phyloP scores from a whole-genome alignment of 2,888 invertebrate genomes.

The Balanococcus diminutus region DNA sequence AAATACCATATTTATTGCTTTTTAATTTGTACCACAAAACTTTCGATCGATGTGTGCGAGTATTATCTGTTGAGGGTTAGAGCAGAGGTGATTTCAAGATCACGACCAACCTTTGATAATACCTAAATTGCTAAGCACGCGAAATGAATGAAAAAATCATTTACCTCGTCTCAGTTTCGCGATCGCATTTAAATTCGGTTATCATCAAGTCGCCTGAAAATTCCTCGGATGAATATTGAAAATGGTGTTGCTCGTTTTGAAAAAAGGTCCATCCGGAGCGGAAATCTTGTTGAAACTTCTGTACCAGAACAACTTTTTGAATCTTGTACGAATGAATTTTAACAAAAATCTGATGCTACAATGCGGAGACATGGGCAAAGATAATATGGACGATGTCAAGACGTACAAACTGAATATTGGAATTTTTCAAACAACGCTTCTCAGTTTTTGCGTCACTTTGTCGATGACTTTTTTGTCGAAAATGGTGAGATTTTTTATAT shows the following conservation, averaged over 20 bases:
- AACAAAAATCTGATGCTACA: slow-evolving; percentile 39
- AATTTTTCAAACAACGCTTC: slow-evolving; percentile 42
- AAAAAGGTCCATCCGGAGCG: slow-evolving; percentile 32
- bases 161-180: neutral
- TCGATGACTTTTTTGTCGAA: slow-evolving; percentile 20
- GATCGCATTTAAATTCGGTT: neutral
- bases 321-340: slow-evolving; percentile 26
- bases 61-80: neutral
- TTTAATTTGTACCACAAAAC: no score
- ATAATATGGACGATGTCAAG: slow-evolving; percentile 30
- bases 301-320: slow-evolving; percentile 37
- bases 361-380: neutral
- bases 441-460: slow-evolving; percentile 46
- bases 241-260: slow-evolving; percentile 42
- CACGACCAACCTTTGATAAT: neutral
- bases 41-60: no score
- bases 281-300: slow-evolving; percentile 6
- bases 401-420: slow-evolving; percentile 47
- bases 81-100: neutral
- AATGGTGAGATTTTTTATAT: slow-evolving; percentile 12
- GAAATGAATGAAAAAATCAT: neutral
- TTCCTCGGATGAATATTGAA: slow-evolving; percentile 11
- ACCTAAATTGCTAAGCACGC: neutral
- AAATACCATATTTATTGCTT: neutral
- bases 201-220: neutral